phyloP scores from a whole-genome alignment of 2,888 invertebrate genomes.

The Lasioglossum pauxillum region DNA sequence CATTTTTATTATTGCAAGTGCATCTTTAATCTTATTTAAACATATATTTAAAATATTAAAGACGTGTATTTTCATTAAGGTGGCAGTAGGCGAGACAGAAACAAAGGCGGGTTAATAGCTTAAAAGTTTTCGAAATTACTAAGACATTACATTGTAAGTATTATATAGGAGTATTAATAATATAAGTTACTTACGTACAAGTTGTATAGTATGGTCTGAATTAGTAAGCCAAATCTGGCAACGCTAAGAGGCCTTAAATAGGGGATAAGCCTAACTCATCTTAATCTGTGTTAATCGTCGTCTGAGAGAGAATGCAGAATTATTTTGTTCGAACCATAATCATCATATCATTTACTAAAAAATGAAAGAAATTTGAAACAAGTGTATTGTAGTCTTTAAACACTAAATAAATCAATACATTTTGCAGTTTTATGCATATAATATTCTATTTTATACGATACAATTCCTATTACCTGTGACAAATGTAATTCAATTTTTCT shows the following conservation, averaged over 20 bases:
- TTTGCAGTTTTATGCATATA: too few species aligned
- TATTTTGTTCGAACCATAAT: neutral
- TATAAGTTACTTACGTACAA: neutral
- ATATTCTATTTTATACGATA: too few species aligned
- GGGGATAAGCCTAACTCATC: neutral
- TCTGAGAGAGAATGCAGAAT: neutral
- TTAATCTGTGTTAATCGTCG: neutral
- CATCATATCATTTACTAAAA: neutral
- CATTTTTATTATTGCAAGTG: neutral
- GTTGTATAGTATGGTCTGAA: too few species aligned
- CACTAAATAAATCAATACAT: too few species aligned
- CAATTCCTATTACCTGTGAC: too few species aligned
- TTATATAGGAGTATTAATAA: neutral
- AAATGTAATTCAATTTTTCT: too few species aligned
- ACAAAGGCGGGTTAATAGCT: neutral
- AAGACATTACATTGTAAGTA: neutral
- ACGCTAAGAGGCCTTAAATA: conserved; percentile 2
- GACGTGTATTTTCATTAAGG: neutral
- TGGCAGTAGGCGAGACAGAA: neutral
- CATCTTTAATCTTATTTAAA: neutral
- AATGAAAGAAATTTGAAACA: neutral
- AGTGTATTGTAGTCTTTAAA: neutral
- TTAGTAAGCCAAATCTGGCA: neutral
- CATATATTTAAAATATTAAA: neutral
- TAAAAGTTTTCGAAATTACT: neutral